Base-by-base conservation (phyloP, 37 sponge, comb jelly and placozoan species). In the Chondrosia reniformis region DNA sequence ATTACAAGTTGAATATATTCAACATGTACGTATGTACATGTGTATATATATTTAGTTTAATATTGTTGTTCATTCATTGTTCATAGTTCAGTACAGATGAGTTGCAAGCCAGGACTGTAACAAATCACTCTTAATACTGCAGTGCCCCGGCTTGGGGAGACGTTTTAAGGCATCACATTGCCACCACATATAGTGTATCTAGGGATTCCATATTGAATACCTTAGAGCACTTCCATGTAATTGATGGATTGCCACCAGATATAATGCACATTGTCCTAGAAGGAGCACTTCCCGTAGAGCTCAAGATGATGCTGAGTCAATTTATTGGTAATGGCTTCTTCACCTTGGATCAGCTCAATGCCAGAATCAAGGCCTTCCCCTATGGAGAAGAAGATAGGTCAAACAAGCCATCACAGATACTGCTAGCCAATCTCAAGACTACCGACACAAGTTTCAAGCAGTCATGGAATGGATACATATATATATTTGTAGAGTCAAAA, bases 241-340 rank as follows among this genome's bases (percentile, higher is more conserved):
- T 67, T 6, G 66, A 80, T 55, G 91, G 91, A 19, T 55, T 91
- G 17, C 83, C 72, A 13, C 84, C 84, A 24, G 91, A 86, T 65
- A 56, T 90, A 1, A 85, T 90, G 86, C 91, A 90, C 24, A 87
- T 86, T 80, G 42, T 90, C 21, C 34, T 90, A 41, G 87, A 86
- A 46, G 90, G 90, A 10, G 46, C 44, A 34, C 34, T 81, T 3
- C 63, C 25, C 22, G 64, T 59, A 10, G 81, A 67, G 34, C 55
- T 80, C 22, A 86, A 80, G 38, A 40, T 43, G 58, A 15, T 76
- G 54, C 46, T 86, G 0, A n/a, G 49, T 6, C 28, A 83, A 7
- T 52, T 67, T 22, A 65, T 72, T 30, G 27, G 5, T 4, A 46
- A 74, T 19, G 32, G 49, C 17, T 21, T 75, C 8, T 39, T 87